Evolutionary conservation across 1,140 invertebrate genomes (phyloP).

Genomic region (Leptopilina boulardi): DNA sequence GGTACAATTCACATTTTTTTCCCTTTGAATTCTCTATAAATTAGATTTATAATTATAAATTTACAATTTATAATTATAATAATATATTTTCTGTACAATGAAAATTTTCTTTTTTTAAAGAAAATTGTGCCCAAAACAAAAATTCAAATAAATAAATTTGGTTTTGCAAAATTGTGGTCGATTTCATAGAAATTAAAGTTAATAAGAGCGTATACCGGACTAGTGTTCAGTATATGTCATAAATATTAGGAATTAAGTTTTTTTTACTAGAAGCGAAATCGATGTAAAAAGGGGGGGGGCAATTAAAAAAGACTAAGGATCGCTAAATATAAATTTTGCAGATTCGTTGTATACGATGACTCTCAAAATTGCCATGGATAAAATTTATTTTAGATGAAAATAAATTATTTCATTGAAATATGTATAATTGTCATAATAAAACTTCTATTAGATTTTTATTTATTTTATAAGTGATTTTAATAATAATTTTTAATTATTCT

Average conservation of each 20-base stretch:
- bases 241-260: slow-evolving; percentile 25
- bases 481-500: no score
- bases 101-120: neutral
- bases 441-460: no score
- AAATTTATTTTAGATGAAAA: slow-evolving; percentile 31
- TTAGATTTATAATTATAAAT: no score
- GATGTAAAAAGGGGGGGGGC: neutral
- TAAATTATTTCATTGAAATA: neutral
- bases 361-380: slow-evolving; percentile 49
- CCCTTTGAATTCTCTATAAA: no score
- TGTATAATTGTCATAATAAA: no score
- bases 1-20: no score
- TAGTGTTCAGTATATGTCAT: slow-evolving; percentile 61
- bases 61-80: no score
- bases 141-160: neutral
- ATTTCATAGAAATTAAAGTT: slow-evolving; percentile 51
- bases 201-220: slow-evolving; percentile 66
- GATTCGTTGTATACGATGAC: slow-evolving; percentile 43
- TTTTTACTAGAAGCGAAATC: slow-evolving; percentile 1
- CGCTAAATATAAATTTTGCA: slow-evolving; percentile 7
- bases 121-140: slow-evolving; percentile 5
- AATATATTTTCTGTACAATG: neutral
- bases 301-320: neutral
- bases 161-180: slow-evolving; percentile 13
- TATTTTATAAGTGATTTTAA: no score